These are phyloP conservation scores for Drosophila azteca DNA, from an alignment of 1,140 invertebrate species.

Conservation along the genomic window DNA sequence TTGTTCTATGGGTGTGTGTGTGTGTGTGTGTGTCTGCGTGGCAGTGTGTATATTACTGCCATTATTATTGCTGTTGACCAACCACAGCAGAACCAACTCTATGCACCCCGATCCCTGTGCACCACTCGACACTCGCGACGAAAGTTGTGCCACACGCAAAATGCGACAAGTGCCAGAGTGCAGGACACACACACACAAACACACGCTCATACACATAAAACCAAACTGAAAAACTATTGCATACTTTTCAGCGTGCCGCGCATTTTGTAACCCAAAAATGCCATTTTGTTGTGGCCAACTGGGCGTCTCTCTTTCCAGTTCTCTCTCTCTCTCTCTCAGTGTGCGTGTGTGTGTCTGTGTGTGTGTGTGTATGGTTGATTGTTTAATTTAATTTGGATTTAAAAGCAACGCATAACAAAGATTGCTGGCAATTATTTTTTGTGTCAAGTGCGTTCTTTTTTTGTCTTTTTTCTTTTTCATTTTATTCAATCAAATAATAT, in stretches of 20 bases:
- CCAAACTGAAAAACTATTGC: slow-evolving; percentile 38
- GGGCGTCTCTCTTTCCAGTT: too few relatives aligned
- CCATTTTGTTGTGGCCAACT: slow-evolving; percentile 47
- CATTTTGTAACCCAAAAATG: slow-evolving; percentile 71
- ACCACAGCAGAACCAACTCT: slow-evolving; percentile 26
- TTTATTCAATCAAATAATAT: slow-evolving; percentile 55
- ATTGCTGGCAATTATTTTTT: slow-evolving; percentile 51
- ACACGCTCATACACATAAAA: too few relatives aligned
- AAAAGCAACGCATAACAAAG: slow-evolving; percentile 69
- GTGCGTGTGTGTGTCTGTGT: not conserved
- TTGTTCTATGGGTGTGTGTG: not conserved
- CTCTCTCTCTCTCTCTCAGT: too few relatives aligned
- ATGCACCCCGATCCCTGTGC: not conserved
- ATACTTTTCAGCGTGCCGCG: slow-evolving; percentile 71
- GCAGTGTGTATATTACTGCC: slow-evolving; percentile 37
- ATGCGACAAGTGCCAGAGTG: slow-evolving; percentile 9
- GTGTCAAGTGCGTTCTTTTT: slow-evolving; percentile 23
- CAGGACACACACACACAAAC: too few relatives aligned
- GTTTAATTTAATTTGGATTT: slow-evolving; percentile 78
- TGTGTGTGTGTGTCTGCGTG: slow-evolving; percentile 16
- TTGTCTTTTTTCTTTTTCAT: slow-evolving; percentile 17
- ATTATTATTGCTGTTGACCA: slow-evolving; percentile 69
- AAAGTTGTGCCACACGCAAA: slow-evolving; percentile 48
- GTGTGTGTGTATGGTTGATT: slow-evolving; percentile 33
- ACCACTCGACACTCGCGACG: slow-evolving; percentile 42